Evolutionary conservation across 2,888 invertebrate species (phyloP), one percentile per base, ranked within the genome.

Genomic region (Hyles lineata): DNA sequence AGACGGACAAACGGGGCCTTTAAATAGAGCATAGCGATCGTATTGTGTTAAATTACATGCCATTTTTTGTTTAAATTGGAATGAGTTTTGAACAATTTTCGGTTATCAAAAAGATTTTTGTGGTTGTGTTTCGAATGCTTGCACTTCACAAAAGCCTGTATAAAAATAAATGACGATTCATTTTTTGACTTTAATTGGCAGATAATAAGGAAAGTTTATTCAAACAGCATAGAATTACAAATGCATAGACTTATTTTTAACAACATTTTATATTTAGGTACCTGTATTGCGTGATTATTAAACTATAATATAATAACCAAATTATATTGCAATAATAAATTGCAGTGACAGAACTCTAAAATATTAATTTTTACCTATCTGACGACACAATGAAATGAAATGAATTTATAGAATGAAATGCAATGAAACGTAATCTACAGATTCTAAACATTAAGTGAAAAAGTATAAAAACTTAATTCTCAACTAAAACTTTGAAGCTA

Each of bases 41-140:
- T 82, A 82, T 85, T 87, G 84, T 89, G 84, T 87, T 84, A 82
- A 82, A 85, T 85, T 84, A 86, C 86, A 86, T 85, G 76, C 76
- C 70, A 74, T 82, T 85, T 86, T 85, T 86, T 86, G 80, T 79
- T 77, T 79, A 79, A 67, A 67, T 50, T 50, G 67, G 67, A 67
- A 23, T 50, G 75, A 71, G 73, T 74, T 76, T 72, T 74, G 74
- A 23, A 50, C 67, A 67, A 67, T 67, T 50, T 43, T 62, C 19
- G 61, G 15, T 7, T 25, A 29, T 62, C 61, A 62, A 62, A 61
- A 32, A 32, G 25, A 32, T 32, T 25, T 25, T 29, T 29, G 19
- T 62, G 19, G 19, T 19, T 25, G n/a, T 62, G 17, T 17, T 62
- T 32, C 8, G 19, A 32, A 29, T 60, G 0, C 15, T 5, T 29